phyloP scores from a whole-genome alignment of 2,113 vertebrate species.

The Hypomesus transpacificus region DNA sequence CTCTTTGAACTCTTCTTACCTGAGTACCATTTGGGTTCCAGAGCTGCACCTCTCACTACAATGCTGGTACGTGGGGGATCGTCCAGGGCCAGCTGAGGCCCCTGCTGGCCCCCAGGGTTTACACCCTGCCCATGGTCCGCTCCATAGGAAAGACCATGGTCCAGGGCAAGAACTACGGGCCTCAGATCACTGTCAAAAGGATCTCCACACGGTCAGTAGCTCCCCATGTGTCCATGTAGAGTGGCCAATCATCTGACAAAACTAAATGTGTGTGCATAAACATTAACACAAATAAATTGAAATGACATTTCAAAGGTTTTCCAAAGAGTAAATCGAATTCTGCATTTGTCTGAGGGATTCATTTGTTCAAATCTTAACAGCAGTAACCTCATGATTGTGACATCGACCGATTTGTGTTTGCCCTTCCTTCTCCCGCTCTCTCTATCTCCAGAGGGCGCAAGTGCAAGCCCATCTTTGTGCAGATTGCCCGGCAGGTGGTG shows the following conservation, averaged over 20 bases:
- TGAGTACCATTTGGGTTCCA: constrained; percentile 31
- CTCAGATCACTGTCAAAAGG: constrained; percentile 78
- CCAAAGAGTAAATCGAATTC: no score
- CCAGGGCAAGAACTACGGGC: constrained; percentile 79
- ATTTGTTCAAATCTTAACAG: not conserved
- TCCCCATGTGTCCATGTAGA: not conserved
- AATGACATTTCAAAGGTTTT: no score
- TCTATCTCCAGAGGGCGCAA: constrained; percentile 66
- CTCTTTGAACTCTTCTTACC: not conserved
- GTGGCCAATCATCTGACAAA: no score
- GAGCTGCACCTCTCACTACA: constrained; percentile 73
- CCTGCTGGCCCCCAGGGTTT: constrained; percentile 75
- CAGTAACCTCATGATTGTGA: not conserved
- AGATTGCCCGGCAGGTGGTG: constrained; percentile 79
- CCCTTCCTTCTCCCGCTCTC: not conserved
- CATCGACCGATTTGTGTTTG: no score
- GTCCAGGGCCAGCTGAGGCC: constrained; percentile 76
- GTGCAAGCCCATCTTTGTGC: constrained; percentile 79
- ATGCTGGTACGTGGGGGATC: constrained; percentile 72
- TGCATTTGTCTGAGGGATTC: no score
- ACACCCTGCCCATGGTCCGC: constrained; percentile 76
- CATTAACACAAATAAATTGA: not conserved
- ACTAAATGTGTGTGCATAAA: not conserved
- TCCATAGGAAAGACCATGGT: constrained; percentile 80
- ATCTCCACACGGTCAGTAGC: constrained; percentile 72